Base-by-base conservation (phyloP, 2,797 vertebrate genomes). In the Cottoperca gobio region DNA sequence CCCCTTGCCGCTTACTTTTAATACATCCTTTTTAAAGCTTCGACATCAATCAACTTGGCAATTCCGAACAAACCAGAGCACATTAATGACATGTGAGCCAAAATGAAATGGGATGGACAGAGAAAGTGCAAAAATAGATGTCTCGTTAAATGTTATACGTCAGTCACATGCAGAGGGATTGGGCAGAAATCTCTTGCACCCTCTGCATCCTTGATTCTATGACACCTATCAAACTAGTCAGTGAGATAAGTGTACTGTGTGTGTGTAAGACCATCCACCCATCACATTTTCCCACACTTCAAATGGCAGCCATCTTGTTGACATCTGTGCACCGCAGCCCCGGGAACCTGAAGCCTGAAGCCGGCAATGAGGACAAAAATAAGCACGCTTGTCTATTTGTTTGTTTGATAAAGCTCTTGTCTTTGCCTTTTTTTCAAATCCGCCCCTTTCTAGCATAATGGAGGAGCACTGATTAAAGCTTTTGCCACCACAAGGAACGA, bases 391-490 rank as follows among this genome's bases (percentile, higher is more conserved):
- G 74, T 80, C 73, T 78, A 50, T 65, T 73, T 65, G 50, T 83
- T 86, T 70, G 50, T 57, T 66, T 5, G 16, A 50, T 54, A 33
- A 71, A 58, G 58, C 52, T 64, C 43, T 76, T 61, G 33, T 62
- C 40, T 52, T 67, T 60, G 13, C 21, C 33, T 11, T 9, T 40
- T 50, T 43, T 55, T 19, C 48, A 40, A 70, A 60, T 43, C 58
- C 5, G 12, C 48, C 72, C 40, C 50, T 75, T 82, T 48, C 49
- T 53, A 50, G 14, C 65, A 57, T 69, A 63, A 66, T 26, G 24
- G 64, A 43, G 75, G 78, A 81, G 66, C 46, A 14, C 73, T 86
- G 84, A 92, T 92, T 84, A 91, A 90, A 87, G 77, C 52, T 70
- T 73, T 79, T 26, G 40, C 57, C 67, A 58, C 58, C 16, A 48